phyloP scores from a whole-genome alignment of 2,113 vertebrate species.

The Cebidichthys violaceus region DNA sequence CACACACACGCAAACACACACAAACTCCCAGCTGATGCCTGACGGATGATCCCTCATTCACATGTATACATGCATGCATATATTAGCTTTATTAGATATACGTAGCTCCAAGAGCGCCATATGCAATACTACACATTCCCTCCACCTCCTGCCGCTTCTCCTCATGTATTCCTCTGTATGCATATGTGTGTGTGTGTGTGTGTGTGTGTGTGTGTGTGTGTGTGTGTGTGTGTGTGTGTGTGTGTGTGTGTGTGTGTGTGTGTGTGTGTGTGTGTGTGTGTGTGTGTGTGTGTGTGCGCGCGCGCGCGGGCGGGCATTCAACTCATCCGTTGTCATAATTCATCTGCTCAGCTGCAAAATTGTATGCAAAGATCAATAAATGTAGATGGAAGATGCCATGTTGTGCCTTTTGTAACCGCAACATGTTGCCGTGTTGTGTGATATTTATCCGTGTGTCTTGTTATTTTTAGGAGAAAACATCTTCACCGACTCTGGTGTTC shows the following conservation, averaged over 20 bases:
- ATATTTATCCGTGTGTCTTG: constrained; percentile 33
- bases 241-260: constrained; percentile 10
- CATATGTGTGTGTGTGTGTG: constrained; percentile 19
- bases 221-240: too few relatives aligned
- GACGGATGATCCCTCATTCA: constrained; percentile 71
- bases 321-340: constrained; percentile 40
- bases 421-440: constrained; percentile 9
- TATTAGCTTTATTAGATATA: constrained; percentile 74
- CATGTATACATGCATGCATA: constrained; percentile 73
- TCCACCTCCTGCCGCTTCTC: constrained; percentile 42
- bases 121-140: constrained; percentile 56
- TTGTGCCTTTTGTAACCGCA: background rate
- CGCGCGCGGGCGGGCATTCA: too few relatives aligned
- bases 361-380: constrained; percentile 37
- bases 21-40: constrained; percentile 46
- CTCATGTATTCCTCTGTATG: constrained; percentile 8
- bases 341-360: constrained; percentile 33
- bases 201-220: constrained; percentile 15
- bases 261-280: background rate
- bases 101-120: constrained; percentile 45
- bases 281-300: too few relatives aligned
- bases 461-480: constrained; percentile 84
- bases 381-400: constrained; percentile 16
- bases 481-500: constrained; percentile 86
- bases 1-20: background rate